Base-by-base conservation (phyloP, 2,888 invertebrate species). In the Aplocera efformata region DNA sequence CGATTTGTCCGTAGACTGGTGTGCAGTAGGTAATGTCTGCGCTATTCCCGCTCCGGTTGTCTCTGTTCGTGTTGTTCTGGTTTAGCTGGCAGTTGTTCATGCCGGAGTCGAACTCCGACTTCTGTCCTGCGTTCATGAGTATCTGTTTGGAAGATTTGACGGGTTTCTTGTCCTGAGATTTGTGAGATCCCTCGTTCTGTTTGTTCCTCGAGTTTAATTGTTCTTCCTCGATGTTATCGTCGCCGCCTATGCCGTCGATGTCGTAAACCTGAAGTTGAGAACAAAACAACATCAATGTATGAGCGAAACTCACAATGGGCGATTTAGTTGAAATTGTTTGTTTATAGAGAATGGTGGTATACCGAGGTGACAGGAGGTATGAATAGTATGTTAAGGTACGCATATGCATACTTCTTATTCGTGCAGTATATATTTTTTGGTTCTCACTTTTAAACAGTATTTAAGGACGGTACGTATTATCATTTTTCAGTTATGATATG, bases 121-220 rank as follows among this genome's bases (percentile, higher is more conserved):
- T 86, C 42, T 88, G 88, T 7, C 88, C 88, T 1, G 88, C 86
- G 41, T 88, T 88, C 50, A 84, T 62, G 20, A 88, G 76, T 51
- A 88, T 86, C 60, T 86, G 88, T 51, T 86, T 88, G 6, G 88
- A 88, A 5, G 88, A 88, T 62, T 88, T 88, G 0, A 85, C 63
- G 2, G 66, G 57, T 50, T 67, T 75, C 51, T 81, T 84, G 8
- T 58, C 61, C 8, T 63, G 58, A 22, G 55, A 55, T 48, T 67
- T 73, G 29, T 64, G 68, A 1, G 78, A 78, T 8, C 55, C 60
- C 24, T 75, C 71, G 27, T 61, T 61, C 39, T 65, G 61, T 39
- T 61, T 67, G 24, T 64, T 60, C 42, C 56, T 64, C 22, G 60
- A 58, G 33, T 61, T 69, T 21, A 62, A 56, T 54, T 68, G 74